Conservation (phyloP, 2,888 invertebrate species). For the Cerceris rybyensis region DNA sequence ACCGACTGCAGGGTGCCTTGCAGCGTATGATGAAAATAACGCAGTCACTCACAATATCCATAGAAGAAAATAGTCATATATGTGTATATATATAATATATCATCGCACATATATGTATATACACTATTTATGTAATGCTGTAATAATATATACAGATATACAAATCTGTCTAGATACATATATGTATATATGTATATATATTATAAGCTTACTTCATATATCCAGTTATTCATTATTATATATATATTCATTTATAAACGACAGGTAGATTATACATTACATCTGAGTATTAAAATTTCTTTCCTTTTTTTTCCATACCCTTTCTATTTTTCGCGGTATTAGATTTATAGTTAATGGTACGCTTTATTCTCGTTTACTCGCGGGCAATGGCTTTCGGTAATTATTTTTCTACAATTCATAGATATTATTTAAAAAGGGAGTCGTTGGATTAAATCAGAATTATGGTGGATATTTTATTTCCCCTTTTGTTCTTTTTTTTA, state of each 20-base stretch:
- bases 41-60: constrained; percentile 76
- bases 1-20: constrained; percentile 52
- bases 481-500: too few species aligned
- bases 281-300: constrained; percentile 73
- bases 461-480: background rate
- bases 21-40: constrained; percentile 65
- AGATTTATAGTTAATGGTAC: constrained; percentile 33
- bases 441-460: too few species aligned
- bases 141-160: constrained; percentile 25
- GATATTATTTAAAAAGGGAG: background rate
- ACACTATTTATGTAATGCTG: constrained; percentile 50
- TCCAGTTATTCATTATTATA: constrained; percentile 70
- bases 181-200: constrained; percentile 64
- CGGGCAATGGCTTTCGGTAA: constrained; percentile 52
- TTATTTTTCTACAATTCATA: background rate
- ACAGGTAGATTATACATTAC: constrained; percentile 74
- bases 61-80: constrained; percentile 80
- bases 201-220: constrained; percentile 62
- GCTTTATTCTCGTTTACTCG: constrained; percentile 44
- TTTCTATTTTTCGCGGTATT: constrained; percentile 20
- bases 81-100: constrained; percentile 58
- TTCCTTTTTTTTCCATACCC: constrained; percentile 24
- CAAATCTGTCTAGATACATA: constrained; percentile 37
- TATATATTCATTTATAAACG: constrained; percentile 74
- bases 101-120: constrained; percentile 40